Evolutionary conservation across 2,797 vertebrate species (phyloP), one percentile per base, ranked within the genome.

Genomic region (Lagodon rhomboides): DNA sequence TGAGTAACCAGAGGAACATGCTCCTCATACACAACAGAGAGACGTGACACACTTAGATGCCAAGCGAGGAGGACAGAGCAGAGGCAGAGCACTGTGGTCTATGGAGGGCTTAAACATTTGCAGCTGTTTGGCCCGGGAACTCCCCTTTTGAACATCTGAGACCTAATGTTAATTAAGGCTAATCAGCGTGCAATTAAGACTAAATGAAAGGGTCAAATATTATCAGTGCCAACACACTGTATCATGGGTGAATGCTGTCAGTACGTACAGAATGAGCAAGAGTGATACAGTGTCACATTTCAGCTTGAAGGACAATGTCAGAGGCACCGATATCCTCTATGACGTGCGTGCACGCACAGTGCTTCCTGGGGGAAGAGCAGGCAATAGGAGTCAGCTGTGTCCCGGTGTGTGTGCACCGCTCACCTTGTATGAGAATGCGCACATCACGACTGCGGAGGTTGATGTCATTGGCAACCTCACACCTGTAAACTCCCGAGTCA

Each of bases 401-500:
- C 74, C 86, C 8, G 22, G 73, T 54, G 80, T 47, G 68, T 61
- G 68, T 62, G 20, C 38, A 66, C 64, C 11, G 46, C 97, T 97
- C 94, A 99, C 98, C 98, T 96, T 97, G 93, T 92, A 99, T 96
- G 83, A 97, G 97, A 90, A 99, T 93, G 73, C 96, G 95, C 94
- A 98, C 95, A 95, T 98, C 96, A 91, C 97, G 94, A 95, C 97
- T 95, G 94, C 96, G 93, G 87, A 96, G 96, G 93, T 96, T 97
- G 89, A 99, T 96, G 72, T 97, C 95, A 89, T 99, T 99, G 80
- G 96, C 96, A 86, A 97, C 98, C 91, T 97, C 97, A 87, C 98
- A 99, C 87, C 97, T 87, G 3, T 99, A 99, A 90, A 97, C 97
- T 30, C 98, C 98, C 47, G 96, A 97, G 93, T 99, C 97, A 87